Percentiles rank a stretch among this genome's conserved stretches.
phyloP scores from a whole-genome alignment of 2,888 invertebrate species.

The Bugulina stolonifera region DNA sequence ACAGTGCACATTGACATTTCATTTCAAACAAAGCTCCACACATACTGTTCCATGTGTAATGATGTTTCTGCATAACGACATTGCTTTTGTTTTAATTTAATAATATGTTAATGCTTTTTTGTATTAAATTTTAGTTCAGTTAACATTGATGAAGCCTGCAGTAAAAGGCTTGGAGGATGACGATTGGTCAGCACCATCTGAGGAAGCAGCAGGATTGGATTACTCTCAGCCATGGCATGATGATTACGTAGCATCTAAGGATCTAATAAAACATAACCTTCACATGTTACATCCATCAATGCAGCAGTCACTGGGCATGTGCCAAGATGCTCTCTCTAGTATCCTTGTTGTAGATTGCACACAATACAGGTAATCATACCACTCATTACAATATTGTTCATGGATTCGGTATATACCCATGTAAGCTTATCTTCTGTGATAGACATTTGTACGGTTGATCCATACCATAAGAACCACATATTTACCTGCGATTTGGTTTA shows the following conservation, averaged over 20 bases:
- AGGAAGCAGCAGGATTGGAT: constrained; percentile 49
- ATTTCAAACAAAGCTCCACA: too few relatives aligned
- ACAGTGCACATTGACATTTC: too few relatives aligned
- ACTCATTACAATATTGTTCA: too few relatives aligned
- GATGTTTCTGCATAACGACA: too few relatives aligned
- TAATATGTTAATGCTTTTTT: too few relatives aligned
- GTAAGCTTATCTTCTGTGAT: too few relatives aligned
- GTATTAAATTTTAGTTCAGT: constrained; percentile 44
- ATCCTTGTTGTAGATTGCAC: constrained; percentile 48
- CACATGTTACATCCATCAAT: constrained; percentile 51
- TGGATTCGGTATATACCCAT: too few relatives aligned
- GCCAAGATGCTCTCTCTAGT: constrained; percentile 46
- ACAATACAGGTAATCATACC: constrained; percentile 37
- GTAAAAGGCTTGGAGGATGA: constrained; percentile 50
- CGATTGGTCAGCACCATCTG: constrained; percentile 43
- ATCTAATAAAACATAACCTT: constrained; percentile 42
- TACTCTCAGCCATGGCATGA: constrained; percentile 52
- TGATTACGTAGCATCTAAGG: constrained; percentile 37
- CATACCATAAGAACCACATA: too few relatives aligned
- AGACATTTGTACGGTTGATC: too few relatives aligned
- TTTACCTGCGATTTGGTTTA: too few relatives aligned
- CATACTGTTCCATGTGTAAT: too few relatives aligned
- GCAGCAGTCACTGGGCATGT: constrained; percentile 48
- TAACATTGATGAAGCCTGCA: constrained; percentile 48
- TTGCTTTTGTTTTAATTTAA: too few relatives aligned